These are phyloP conservation scores for Cecropterus lyciades DNA, from an alignment of 1,140 invertebrate species.

Conservation along the genomic window DNA sequence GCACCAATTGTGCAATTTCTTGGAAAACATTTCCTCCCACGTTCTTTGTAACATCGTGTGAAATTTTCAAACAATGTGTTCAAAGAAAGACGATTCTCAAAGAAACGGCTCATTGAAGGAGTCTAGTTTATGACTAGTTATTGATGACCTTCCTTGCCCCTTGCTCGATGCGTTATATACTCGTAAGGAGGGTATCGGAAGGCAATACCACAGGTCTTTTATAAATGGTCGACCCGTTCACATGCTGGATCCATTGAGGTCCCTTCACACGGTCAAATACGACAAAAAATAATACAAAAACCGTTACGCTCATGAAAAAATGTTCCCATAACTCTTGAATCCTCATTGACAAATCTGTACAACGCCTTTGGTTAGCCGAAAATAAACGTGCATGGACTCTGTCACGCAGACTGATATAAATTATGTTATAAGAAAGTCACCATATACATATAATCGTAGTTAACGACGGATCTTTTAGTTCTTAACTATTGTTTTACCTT, in stretches of 20 bases:
- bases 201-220: conserved; percentile 49
- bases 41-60: conserved; percentile 67
- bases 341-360: conserved; percentile 73
- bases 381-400: conserved; percentile 11
- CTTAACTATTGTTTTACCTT: too few relatives aligned
- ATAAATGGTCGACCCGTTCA: conserved; percentile 55
- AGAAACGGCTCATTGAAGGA: conserved; percentile 74
- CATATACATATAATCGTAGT: neutral
- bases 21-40: conserved; percentile 52
- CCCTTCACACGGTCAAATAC: conserved; percentile 79
- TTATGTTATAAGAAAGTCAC: neutral
- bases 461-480: too few relatives aligned
- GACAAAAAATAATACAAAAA: conserved; percentile 83
- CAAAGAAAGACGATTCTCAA: conserved; percentile 59
- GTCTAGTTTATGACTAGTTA: conserved; percentile 50
- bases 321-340: conserved; percentile 78
- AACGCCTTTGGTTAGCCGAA: conserved; percentile 4
- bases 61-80: conserved; percentile 68
- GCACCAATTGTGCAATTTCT: conserved; percentile 26
- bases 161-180: conserved; percentile 11
- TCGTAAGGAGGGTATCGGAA: conserved; percentile 31
- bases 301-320: conserved; percentile 80
- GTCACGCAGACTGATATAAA: neutral
- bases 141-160: conserved; percentile 48
- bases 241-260: conserved; percentile 77